A percentile compares a stretch with the other conserved stretches of the same genome.
Evolutionary conservation across 2,113 vertebrate species (phyloP).

Genomic region (Muntiacus reevesi): DNA sequence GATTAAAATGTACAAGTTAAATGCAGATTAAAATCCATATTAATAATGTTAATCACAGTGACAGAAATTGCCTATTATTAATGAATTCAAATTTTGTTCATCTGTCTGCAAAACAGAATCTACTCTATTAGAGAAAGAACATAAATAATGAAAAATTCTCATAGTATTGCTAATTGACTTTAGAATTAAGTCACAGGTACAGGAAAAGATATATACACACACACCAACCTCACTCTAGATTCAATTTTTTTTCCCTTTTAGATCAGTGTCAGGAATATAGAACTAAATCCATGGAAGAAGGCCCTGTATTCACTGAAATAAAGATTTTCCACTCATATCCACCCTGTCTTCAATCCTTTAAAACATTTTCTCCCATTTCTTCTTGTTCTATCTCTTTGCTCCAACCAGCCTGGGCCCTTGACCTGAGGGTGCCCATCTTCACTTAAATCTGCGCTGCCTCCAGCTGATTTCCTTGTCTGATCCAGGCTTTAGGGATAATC

Average conservation of each 20-base stretch:
- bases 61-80: neutral
- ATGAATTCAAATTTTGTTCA: neutral
- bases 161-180: neutral
- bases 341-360: neutral
- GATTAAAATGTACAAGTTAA: neutral
- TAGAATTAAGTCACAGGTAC: neutral
- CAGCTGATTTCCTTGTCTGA: slow-evolving; percentile 35
- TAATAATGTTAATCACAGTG: neutral
- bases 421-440: neutral
- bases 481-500: slow-evolving; percentile 30
- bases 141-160: neutral
- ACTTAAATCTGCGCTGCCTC: neutral
- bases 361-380: neutral
- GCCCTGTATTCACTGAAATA: neutral
- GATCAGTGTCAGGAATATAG: neutral
- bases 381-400: neutral
- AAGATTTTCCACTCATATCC: neutral
- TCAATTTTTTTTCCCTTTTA: neutral
- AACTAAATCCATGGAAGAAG: neutral
- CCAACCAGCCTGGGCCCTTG: neutral
- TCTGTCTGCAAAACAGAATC: neutral
- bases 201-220: neutral
- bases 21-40: neutral
- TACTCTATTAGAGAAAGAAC: neutral
- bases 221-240: neutral